Base-by-base conservation (phyloP, 2,797 vertebrate species). In the Fratercula arctica region DNA sequence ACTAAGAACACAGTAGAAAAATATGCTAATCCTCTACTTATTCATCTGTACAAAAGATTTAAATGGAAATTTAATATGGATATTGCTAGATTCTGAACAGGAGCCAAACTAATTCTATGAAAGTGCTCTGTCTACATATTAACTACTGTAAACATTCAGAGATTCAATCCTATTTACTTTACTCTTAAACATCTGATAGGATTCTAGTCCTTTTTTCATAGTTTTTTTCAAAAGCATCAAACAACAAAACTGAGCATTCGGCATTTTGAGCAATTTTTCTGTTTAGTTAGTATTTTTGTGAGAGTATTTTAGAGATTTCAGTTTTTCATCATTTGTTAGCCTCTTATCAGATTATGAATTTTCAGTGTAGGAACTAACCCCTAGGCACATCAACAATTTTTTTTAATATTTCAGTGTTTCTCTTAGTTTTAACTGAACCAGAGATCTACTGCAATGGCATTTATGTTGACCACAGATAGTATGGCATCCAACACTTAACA, bases 101-200 rank as follows among this genome's bases (percentile, higher is more conserved):
- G 78, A 98, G 98, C 97, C 97, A 98, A 98, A 98, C 90, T 97
- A 98, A 98, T 98, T 98, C 91, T 96, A 94, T 88, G 94, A 97
- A 98, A 98, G 97, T 97, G 97, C 96, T 97, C 96, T 96, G 95
- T 98, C 96, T 98, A 95, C 96, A 97, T 98, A 98, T 97, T 98
- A 98, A 97, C 95, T 93, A 94, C 89, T 28, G 28, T 89, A 96
- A 97, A 96, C 50, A 78, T 89, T 51, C 87, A 92, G 83, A 90
- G 79, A 93, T 82, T 72, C 97, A 96, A 95, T 94, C 85, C 88
- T 90, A 70, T 93, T 97, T 96, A 76, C 16, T 70, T 91, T 78
- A 77, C 31, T 67, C 68, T 63, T 53, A 75, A 72, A 75, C 25
- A 70, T 85, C 28, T 77, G 79, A 75, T 43, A 78, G 82, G 54